Percentiles rank a stretch among this genome's conserved stretches.
These are phyloP conservation scores for Platalea minor DNA, from an alignment of 2,797 vertebrate genomes.

Conservation along the genomic window DNA sequence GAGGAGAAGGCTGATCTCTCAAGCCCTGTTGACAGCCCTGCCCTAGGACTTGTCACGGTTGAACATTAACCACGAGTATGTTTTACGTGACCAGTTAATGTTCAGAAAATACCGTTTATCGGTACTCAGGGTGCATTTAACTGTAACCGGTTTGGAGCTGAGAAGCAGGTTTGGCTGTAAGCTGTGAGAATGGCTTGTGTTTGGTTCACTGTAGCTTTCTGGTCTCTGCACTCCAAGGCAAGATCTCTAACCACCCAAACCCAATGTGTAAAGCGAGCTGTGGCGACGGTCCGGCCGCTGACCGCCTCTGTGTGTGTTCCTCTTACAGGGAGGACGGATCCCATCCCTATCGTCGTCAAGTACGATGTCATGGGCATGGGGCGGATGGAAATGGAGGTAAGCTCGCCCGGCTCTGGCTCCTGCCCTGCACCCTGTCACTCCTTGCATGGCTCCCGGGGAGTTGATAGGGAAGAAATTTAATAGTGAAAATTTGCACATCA, in stretches of 20 bases:
- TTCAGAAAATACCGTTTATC: neutral
- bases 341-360: slow-evolving; percentile 97
- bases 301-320: slow-evolving; percentile 68
- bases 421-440: neutral
- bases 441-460: neutral
- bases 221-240: slow-evolving; percentile 99
- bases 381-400: slow-evolving; percentile 99
- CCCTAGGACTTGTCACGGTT: neutral
- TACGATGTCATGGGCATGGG: slow-evolving; percentile 99
- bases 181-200: slow-evolving; percentile 99
- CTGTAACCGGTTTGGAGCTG: neutral
- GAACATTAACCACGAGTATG: neutral
- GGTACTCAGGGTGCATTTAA: neutral
- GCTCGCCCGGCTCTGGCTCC: neutral
- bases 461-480: neutral
- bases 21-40: neutral
- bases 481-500: neutral
- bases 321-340: slow-evolving; percentile 94
- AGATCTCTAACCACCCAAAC: slow-evolving; percentile 98
- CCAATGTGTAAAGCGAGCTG: slow-evolving; percentile 89
- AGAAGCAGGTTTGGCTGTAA: slow-evolving; percentile 76
- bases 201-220: slow-evolving; percentile 99
- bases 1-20: neutral
- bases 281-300: slow-evolving; percentile 50
- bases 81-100: neutral